A percentile compares a stretch with the other conserved stretches of the same genome.
phyloP scores from a whole-genome alignment of 2,888 invertebrate genomes.

The Palloptera scutellata region DNA sequence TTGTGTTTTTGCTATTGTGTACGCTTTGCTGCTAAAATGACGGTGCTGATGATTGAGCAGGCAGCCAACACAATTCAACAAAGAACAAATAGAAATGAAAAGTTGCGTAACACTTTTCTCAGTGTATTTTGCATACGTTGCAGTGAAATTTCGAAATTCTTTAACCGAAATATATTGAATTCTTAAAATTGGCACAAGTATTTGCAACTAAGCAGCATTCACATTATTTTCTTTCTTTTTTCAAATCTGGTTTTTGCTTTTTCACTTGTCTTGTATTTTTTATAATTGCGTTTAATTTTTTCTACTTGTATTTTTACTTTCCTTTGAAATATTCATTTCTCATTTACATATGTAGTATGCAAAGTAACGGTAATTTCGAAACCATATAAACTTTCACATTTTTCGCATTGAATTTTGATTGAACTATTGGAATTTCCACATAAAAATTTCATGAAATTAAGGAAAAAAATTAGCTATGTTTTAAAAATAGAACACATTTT shows the following conservation, averaged over 20 bases:
- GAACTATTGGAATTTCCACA: slow-evolving; percentile 47
- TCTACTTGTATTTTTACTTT: slow-evolving; percentile 18
- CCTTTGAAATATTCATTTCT: background rate
- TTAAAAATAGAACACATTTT: slow-evolving; percentile 59
- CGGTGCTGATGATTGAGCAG: no score
- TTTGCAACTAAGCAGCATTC: background rate
- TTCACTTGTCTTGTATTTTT: background rate
- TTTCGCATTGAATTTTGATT: slow-evolving; percentile 16
- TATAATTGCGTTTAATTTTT: background rate
- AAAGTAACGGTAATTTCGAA: background rate
- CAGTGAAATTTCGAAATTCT: slow-evolving; percentile 21
- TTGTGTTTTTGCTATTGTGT: no score
- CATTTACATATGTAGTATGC: background rate
- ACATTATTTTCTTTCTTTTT: background rate
- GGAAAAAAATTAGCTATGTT: slow-evolving; percentile 56
- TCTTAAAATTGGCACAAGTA: background rate
- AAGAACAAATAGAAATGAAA: slow-evolving; percentile 2
- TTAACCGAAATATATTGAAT: slow-evolving; percentile 2
- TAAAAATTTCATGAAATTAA: slow-evolving; percentile 38
- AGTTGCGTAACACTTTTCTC: slow-evolving; percentile 47
- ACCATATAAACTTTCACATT: background rate
- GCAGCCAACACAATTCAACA: no score
- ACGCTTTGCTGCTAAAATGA: no score
- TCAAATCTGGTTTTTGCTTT: background rate
- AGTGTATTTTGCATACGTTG: slow-evolving; percentile 34